These are phyloP conservation scores for Scortum barcoo DNA, from an alignment of 2,113 vertebrate genomes.

Conservation along the genomic window DNA sequence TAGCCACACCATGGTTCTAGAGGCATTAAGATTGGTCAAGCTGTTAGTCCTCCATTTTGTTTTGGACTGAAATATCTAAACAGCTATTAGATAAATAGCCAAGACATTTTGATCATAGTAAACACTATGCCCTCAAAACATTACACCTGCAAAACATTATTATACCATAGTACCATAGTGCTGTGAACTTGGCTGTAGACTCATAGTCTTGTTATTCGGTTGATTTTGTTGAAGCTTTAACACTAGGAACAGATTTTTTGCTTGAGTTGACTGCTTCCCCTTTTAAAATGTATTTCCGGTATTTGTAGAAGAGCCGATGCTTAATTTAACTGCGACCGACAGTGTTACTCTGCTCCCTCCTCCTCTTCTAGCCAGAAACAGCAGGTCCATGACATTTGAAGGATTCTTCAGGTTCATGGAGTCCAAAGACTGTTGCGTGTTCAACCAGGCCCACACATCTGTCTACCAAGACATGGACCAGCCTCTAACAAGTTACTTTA, in stretches of 20 bases:
- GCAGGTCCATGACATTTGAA: constrained; percentile 85
- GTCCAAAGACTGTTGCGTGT: constrained; percentile 86
- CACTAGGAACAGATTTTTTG: not conserved
- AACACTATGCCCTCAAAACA: not conserved
- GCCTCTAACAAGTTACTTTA: constrained; percentile 89
- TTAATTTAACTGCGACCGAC: not conserved
- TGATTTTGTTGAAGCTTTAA: not conserved
- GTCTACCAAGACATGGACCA: constrained; percentile 90
- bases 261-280: not conserved
- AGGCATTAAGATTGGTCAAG: too few species aligned
- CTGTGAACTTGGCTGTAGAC: not conserved
- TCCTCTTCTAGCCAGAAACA: constrained; percentile 80
- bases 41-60: too few species aligned
- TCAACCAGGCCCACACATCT: constrained; percentile 72
- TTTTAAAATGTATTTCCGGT: not conserved
- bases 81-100: not conserved
- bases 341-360: constrained; percentile 13
- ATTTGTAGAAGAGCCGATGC: not conserved
- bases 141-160: not conserved
- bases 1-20: too few species aligned
- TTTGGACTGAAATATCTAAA: not conserved
- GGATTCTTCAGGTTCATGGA: constrained; percentile 89
- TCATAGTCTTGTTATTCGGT: not conserved
- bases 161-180: too few species aligned
- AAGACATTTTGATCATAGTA: not conserved